These are phyloP conservation scores for Omphaloscelis lunosa DNA, from an alignment of 2,888 invertebrate species.

Conservation along the genomic window DNA sequence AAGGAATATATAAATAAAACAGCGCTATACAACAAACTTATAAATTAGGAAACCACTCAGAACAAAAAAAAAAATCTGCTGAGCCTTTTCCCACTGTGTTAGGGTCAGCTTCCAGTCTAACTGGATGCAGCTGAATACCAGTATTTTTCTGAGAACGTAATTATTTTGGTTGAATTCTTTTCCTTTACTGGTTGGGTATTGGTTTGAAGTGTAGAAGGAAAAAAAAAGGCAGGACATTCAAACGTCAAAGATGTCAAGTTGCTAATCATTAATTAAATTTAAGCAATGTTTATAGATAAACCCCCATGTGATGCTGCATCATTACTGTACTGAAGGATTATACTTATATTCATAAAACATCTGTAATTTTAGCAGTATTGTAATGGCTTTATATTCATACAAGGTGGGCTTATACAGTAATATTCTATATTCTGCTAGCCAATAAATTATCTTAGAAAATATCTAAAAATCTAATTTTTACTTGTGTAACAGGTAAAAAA, in stretches of 20 bases:
- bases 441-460: not conserved
- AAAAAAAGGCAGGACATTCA: too few species aligned
- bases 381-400: not conserved
- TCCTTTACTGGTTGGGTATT: not conserved
- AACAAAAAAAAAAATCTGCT: not conserved
- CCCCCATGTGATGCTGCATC: not conserved
- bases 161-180: not conserved
- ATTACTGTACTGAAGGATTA: not conserved
- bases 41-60: too few species aligned
- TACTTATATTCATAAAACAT: not conserved
- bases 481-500: not conserved
- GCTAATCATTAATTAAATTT: too few species aligned
- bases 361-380: not conserved
- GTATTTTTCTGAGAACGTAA: not conserved
- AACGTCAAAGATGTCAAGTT: too few species aligned
- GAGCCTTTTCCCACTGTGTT: not conserved
- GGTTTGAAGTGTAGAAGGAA: too few species aligned
- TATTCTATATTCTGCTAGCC: not conserved
- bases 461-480: not conserved
- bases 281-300: too few species aligned
- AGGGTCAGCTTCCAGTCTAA: not conserved
- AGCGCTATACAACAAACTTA: not conserved
- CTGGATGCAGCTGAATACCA: not conserved
- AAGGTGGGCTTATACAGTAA: not conserved
- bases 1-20: constrained; percentile 2